Evolutionary conservation across 2,797 vertebrate genomes (phyloP), one percentile per base, ranked within the genome.

Genomic region (Rhinophrynus dorsalis): DNA sequence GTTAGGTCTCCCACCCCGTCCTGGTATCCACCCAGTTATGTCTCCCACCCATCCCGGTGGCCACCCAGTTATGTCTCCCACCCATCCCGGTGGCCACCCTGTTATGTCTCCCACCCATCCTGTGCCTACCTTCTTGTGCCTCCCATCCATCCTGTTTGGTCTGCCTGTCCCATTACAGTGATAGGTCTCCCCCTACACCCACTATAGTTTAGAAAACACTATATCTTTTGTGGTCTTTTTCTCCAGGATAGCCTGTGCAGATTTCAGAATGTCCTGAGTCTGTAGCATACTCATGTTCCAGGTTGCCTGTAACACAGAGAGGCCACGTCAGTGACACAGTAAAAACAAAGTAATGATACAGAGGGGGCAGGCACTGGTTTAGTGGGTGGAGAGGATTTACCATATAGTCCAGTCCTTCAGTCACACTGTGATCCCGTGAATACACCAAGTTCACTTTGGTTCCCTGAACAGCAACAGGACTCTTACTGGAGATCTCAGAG

Each of bases 261-360:
- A 94, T 47, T 93, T 94, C 44, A 92, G 40, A 37, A 97, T 0
- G 40, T 97, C 95, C 0, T 94, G 65, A 0, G 90, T 91, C 81
- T 97, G 95, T 30, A 97, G 84, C 95, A 97, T 97, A 79, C 90
- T 88, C 95, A 96, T 97, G 86, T 97, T 97, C 95, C 95, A 97
- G 1, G 83, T 63, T 0, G 90, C 88, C 94, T 97, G 79, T 2
- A 13, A 61, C 33, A 35, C 13, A 38, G 13, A 50, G 6, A 56
- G 24, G n/a, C 67, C 29, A 50, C 6, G 18, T 12, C 56, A 24
- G 40, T 15, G 13, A 56, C 10, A 20, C 4, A 0, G 26, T 2
- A 12, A 5, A 3, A 7, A 3, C 1, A 0, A 0, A 0, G 27
- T 5, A 6, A 7, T 17, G 29, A 2, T 58, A n/a, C n/a, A n/a